These are phyloP conservation scores for Antheraea yamamai DNA, from an alignment of 2,888 invertebrate species.

Conservation along the genomic window DNA sequence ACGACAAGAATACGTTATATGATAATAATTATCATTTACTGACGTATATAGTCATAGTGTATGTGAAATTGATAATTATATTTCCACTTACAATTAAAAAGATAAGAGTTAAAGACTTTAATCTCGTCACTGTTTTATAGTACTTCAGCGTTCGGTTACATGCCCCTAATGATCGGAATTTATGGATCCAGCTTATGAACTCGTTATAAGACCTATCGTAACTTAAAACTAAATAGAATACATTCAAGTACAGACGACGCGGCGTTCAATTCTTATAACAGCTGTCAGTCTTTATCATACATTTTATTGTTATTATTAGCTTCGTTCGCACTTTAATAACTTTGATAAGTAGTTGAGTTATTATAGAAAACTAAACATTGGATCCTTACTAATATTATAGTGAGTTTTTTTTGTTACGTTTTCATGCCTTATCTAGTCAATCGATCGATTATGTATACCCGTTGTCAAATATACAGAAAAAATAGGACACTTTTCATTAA, in stretches of 20 bases:
- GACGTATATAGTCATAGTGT: not conserved
- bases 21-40: not conserved
- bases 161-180: not conserved
- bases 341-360: too few relatives aligned
- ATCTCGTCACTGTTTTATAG: not conserved
- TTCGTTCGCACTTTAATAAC: too few relatives aligned
- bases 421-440: too few relatives aligned
- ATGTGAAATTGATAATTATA: not conserved
- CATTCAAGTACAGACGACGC: not conserved
- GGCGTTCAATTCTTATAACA: not conserved
- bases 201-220: not conserved
- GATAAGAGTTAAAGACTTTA: not conserved
- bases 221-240: not conserved
- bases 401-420: too few relatives aligned
- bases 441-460: too few relatives aligned
- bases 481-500: too few relatives aligned
- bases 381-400: too few relatives aligned
- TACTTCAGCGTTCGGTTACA: not conserved
- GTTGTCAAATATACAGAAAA: too few relatives aligned
- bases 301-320: not conserved
- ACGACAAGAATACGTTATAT: not conserved
- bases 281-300: too few relatives aligned
- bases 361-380: too few relatives aligned
- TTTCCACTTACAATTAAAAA: not conserved
- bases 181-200: not conserved